A percentile compares a stretch with the other conserved stretches of the same genome.
These are phyloP conservation scores for Paracentrotus lividus DNA, from an alignment of 53 echinoderm and acorn worm species.

Conservation along the genomic window DNA sequence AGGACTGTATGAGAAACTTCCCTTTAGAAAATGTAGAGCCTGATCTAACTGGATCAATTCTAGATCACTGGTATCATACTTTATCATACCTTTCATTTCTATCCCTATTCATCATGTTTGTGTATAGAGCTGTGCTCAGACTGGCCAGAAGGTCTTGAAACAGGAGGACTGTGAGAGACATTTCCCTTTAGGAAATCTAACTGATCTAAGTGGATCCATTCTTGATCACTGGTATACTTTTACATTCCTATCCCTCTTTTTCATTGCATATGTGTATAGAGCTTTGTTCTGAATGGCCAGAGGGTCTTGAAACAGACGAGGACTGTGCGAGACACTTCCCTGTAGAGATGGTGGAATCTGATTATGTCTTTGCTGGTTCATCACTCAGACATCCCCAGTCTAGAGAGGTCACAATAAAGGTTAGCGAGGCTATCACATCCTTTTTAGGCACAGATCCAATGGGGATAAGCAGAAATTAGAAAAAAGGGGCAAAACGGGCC, in stretches of 20 bases:
- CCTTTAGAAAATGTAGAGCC: conserved; percentile 84
- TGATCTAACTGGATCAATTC: too few species aligned
- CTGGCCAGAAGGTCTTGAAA: conserved; percentile 86
- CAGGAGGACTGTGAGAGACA: conserved; percentile 81
- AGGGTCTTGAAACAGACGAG: conserved; percentile 81
- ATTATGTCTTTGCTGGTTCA: conserved; percentile 83
- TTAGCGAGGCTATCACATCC: too few species aligned
- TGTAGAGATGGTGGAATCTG: conserved; percentile 80
- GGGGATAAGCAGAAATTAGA: too few species aligned
- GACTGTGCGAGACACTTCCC: conserved; percentile 86
- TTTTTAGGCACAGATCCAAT: too few species aligned
- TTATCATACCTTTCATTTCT: too few species aligned
- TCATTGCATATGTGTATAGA: conserved; percentile 63
- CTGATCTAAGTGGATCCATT: too few species aligned
- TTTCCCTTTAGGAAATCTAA: conserved; percentile 89
- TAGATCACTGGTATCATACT: too few species aligned
- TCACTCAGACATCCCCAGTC: conserved; percentile 88
- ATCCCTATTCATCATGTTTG: neutral
- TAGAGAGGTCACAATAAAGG: conserved; percentile 85
- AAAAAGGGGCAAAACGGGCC: too few species aligned
- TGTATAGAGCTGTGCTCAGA: conserved; percentile 81
- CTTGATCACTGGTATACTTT: too few species aligned
- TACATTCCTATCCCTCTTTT: too few species aligned
- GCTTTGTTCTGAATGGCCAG: conserved; percentile 91
- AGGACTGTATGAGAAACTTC: conserved; percentile 80